Percentiles rank a stretch among this genome's conserved stretches.
phyloP scores from a whole-genome alignment of 2,888 invertebrate genomes.

The Iphiclides podalirius region DNA sequence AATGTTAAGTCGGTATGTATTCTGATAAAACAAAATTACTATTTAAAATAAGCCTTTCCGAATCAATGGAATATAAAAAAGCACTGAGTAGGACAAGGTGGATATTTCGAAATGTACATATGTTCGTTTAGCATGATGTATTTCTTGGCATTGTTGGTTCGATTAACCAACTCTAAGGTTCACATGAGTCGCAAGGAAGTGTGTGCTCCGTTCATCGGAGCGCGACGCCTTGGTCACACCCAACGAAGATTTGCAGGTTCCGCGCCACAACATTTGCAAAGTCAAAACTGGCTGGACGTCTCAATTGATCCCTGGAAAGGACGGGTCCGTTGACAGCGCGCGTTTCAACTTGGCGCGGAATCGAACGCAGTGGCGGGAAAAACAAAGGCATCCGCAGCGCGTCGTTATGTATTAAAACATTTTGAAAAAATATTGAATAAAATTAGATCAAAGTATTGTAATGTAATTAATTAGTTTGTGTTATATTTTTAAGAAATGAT shows the following conservation, averaged over 20 bases:
- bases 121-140: no score
- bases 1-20: no score
- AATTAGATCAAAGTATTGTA: no score
- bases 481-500: constrained; percentile 19
- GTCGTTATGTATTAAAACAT: not conserved
- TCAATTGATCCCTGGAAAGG: constrained; percentile 40
- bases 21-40: no score
- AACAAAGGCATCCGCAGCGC: not conserved
- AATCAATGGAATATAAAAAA: no score
- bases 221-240: constrained; percentile 57
- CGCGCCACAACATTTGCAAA: constrained; percentile 70
- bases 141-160: constrained; percentile 28
- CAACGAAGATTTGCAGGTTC: constrained; percentile 55
- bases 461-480: not conserved
- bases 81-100: no score
- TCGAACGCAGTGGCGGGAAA: constrained; percentile 31
- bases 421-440: no score
- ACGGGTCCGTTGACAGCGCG: constrained; percentile 29
- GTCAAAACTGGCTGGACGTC: constrained; percentile 58
- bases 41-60: no score
- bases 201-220: constrained; percentile 49
- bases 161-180: constrained; percentile 62
- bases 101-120: no score
- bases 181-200: constrained; percentile 67
- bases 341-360: constrained; percentile 13